Base-by-base conservation (phyloP, 1,140 invertebrate genomes). In the Drosophila mauritiana region DNA sequence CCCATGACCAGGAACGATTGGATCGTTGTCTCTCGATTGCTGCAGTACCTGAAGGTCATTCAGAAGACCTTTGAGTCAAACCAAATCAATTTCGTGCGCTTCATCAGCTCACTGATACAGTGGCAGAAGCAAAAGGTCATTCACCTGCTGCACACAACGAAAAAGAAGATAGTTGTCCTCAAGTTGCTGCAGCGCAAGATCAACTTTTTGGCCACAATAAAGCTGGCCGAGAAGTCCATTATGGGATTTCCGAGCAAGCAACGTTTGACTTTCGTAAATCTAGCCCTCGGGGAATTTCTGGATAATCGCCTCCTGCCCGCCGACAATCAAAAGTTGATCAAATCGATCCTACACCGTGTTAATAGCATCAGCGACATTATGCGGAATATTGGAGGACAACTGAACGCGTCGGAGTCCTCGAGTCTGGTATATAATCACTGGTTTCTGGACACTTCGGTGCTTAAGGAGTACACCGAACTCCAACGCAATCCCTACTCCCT, bases 101-200 rank as follows among this genome's bases (percentile, higher is more conserved):
- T 61, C 1, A 7, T 85, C 2, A 86, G 51, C 48, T 68, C 72
- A 10, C 46, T 82, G 7, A 25, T 73, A 5, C 86, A 85, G 36
- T 88, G 78, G 86, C 80, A 90, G 36, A 85, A 56, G 46, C 79
- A 83, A 39, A 84, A 79, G 22, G 64, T 90, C 1, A 54, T 80
- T 78, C 91, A 83, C 54, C 69, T 49, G 81, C 93, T 79, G 73
- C 94, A 53, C 34, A 25, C 90, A 92, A 83, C 93, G 90, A 65
- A 91, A 92, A 80, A 86, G 98, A 46, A 91, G 97, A 77, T 88
- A 10, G 46, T 67, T 0, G 84, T 83, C 8, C 8, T 89, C 0
- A 88, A 88, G 42, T 15, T 80, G 15, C 62, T 89, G 67, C 75
- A 79, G 13, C 65, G 53, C 10, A 88, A 83, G 36, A 68, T 89